Evolutionary conservation across 2,797 vertebrate genomes (phyloP).

Genomic region (Labeo calbasu): DNA sequence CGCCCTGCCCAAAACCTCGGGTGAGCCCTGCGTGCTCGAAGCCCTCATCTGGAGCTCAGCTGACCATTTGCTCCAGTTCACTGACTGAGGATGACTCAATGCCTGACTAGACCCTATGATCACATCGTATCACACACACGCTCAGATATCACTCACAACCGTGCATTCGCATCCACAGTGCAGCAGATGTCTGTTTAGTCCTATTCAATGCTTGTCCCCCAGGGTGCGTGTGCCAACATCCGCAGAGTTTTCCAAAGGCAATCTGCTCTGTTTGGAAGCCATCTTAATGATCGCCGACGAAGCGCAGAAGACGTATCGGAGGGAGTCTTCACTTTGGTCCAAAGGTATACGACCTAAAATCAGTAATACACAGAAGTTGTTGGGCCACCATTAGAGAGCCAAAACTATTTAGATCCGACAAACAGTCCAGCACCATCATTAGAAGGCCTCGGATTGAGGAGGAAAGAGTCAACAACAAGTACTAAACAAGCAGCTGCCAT

Average conservation of each 20-base stretch:
- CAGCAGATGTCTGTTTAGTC: constrained; percentile 58
- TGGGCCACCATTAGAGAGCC: constrained; percentile 40
- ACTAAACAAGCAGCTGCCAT: constrained; percentile 43
- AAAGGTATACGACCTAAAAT: constrained; percentile 33
- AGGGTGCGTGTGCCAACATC: constrained; percentile 35
- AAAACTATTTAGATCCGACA: constrained; percentile 44
- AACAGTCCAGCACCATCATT: constrained; percentile 36
- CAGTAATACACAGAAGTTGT: constrained; percentile 24
- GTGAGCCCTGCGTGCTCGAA: constrained; percentile 62
- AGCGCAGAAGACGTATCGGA: not conserved
- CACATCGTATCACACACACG: constrained; percentile 63
- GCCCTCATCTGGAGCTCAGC: constrained; percentile 69
- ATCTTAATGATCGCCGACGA: constrained; percentile 39
- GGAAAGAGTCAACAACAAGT: constrained; percentile 36
- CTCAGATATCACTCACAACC: constrained; percentile 32
- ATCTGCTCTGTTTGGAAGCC: constrained; percentile 66
- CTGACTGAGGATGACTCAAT: constrained; percentile 76
- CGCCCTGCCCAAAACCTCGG: constrained; percentile 64
- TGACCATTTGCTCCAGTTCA: constrained; percentile 77
- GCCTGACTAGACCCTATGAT: constrained; percentile 60
- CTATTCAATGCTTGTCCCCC: constrained; percentile 30
- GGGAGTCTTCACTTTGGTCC: constrained; percentile 33
- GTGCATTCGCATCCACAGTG: constrained; percentile 68
- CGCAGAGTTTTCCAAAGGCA: constrained; percentile 33
- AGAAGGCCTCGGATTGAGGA: constrained; percentile 31